These are phyloP conservation scores for Chrysaora quinquecirrha DNA, from an alignment of 30 jellyfish, hydroid and myxozoan genomes.

Conservation along the genomic window DNA sequence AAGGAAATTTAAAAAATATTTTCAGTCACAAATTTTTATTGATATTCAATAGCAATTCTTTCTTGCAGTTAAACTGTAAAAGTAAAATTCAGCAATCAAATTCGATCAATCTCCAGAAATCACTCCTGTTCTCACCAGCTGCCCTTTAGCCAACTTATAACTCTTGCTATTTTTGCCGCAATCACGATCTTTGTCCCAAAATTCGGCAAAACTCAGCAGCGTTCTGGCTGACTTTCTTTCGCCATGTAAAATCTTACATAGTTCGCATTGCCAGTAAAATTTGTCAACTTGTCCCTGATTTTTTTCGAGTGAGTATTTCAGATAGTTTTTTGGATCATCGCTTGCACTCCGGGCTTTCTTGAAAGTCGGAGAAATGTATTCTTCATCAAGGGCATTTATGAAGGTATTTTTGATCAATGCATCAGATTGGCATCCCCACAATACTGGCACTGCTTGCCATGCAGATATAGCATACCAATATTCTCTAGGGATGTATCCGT, in stretches of 20 bases:
- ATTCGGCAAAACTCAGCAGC: constrained; percentile 15
- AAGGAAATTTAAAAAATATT: too few relatives aligned
- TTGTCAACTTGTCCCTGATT: constrained; percentile 41
- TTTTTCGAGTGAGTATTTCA: constrained; percentile 45
- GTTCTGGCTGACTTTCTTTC: not conserved
- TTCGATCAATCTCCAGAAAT: not conserved
- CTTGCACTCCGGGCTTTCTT: constrained; percentile 58
- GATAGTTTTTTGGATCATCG: constrained; percentile 15
- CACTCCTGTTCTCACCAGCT: constrained; percentile 57
- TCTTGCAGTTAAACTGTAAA: too few relatives aligned
- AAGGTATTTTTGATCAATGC: constrained; percentile 57
- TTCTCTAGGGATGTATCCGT: constrained; percentile 58
- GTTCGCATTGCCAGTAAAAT: constrained; percentile 79
- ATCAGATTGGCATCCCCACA: constrained; percentile 43
- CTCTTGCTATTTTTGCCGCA: constrained; percentile 32
- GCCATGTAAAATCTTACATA: constrained; percentile 35
- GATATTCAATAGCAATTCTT: too few relatives aligned
- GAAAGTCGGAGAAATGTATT: constrained; percentile 66
- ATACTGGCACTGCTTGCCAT: constrained; percentile 73
- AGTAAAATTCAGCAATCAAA: not conserved
- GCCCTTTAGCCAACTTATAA: constrained; percentile 47
- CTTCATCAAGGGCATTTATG: constrained; percentile 61
- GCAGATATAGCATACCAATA: constrained; percentile 71
- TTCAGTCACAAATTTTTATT: too few relatives aligned
- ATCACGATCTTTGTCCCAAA: constrained; percentile 66